phyloP scores from a whole-genome alignment of 2,888 invertebrate species.

The Yponomeuta sedellus region DNA sequence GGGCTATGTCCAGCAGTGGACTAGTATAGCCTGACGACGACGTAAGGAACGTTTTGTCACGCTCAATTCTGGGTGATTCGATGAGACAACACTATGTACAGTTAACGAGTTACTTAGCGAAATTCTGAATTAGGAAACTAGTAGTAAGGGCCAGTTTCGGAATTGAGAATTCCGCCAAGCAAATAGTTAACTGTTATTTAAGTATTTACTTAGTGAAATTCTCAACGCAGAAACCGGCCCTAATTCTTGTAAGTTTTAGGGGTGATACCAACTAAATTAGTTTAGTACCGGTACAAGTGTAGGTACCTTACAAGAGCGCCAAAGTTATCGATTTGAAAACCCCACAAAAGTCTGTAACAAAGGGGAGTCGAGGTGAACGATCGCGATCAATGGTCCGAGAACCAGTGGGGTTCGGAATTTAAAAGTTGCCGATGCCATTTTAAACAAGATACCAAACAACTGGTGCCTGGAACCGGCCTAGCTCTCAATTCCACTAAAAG shows the following conservation, averaged over 20 bases:
- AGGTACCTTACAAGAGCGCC: background rate
- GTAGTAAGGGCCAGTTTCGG: too few relatives aligned
- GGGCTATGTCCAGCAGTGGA: too few relatives aligned
- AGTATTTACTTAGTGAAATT: too few relatives aligned
- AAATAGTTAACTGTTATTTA: too few relatives aligned
- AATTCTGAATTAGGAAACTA: too few relatives aligned
- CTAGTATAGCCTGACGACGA: too few relatives aligned
- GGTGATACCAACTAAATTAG: background rate
- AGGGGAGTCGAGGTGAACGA: slow-evolving; percentile 62
- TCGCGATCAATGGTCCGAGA: slow-evolving; percentile 29
- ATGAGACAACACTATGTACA: too few relatives aligned
- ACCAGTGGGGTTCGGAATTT: slow-evolving; percentile 11
- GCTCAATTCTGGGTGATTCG: too few relatives aligned
- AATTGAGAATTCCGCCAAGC: too few relatives aligned
- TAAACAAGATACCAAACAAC: slow-evolving; percentile 43
- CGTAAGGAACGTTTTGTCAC: too few relatives aligned
- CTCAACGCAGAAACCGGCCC: too few relatives aligned
- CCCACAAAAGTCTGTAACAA: slow-evolving; percentile 45
- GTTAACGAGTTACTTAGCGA: too few relatives aligned
- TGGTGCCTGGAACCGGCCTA: slow-evolving; percentile 4
- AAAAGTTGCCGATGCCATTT: slow-evolving; percentile 41
- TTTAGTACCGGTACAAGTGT: background rate
- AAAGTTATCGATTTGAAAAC: slow-evolving; percentile 62
- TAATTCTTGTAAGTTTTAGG: background rate
- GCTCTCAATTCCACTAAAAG: background rate